Base-by-base conservation (phyloP, 30 jellyfish, hydroid and myxozoan genomes). In the Catostylus mosaicus region DNA sequence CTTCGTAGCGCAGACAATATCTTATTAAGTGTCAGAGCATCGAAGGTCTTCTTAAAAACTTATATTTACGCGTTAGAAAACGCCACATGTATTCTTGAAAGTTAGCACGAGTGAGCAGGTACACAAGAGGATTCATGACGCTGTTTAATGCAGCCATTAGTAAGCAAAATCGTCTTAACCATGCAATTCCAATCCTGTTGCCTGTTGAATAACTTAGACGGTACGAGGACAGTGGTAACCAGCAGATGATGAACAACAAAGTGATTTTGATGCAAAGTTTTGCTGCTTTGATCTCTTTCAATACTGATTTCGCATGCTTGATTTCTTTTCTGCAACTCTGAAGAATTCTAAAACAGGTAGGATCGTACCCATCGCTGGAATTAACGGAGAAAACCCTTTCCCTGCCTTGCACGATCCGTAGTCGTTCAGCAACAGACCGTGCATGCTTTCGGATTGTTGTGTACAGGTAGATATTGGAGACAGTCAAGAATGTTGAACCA, bases 261-360 rank as follows among this genome's bases (percentile, higher is more conserved):
- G 77, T 61, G 61, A 81, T 81, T 27, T 56, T 37, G n/a, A 81
- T 70, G 72, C 91, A 81, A 43, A 67, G 35, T 37, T 56, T 69
- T 23, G 91, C 91, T 4, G 79, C 79, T 30, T 56, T 81, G 70
- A 81, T 68, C 67, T 81, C 91, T 11, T 70, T 54, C 52, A 51
- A 36, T 30, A 50, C 56, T 3, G 67, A 30, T 6, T 64, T 77
- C 30, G 40, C 32, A 50, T 48, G 38, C 19, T 19, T 64, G 60
- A 27, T 0, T 24, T 52, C 46, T 24, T 31, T 33, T 33, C 26
- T 52, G 45, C 75, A 59, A 18, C 70, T 59, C 35, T 24, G 22
- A 75, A 59, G 12, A 29, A 38, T 20, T 32, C 48, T 67, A 50
- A 29, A 7, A 38, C 68, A 35, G 70, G 14, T 29, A 11, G 23